Conservation (phyloP, 2,888 invertebrate species). For the Apodemia hepburni region DNA sequence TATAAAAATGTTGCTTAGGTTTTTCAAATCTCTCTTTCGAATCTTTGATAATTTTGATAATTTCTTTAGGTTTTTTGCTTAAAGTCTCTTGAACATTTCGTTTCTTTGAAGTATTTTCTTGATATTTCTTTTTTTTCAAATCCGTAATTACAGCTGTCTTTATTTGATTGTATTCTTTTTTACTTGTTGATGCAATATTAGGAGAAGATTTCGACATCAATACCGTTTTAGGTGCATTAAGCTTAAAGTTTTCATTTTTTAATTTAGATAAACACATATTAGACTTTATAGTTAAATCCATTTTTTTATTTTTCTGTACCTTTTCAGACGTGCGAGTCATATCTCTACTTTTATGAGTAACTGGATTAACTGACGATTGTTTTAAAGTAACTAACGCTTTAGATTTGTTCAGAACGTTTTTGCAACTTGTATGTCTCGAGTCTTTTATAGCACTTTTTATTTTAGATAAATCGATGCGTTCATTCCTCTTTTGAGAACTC, state of each 20-base stretch:
- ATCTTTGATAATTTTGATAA: neutral
- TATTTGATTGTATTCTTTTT: constrained; percentile 47
- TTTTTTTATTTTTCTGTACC: constrained; percentile 59
- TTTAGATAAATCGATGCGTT: constrained; percentile 61
- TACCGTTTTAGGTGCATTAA: constrained; percentile 39
- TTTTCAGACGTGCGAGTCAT: constrained; percentile 72
- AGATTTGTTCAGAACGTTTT: constrained; percentile 34
- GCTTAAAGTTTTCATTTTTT: constrained; percentile 42
- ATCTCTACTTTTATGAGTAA: constrained; percentile 64
- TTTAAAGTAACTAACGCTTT: constrained; percentile 31
- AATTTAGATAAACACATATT: constrained; percentile 46
- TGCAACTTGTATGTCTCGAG: constrained; percentile 30
- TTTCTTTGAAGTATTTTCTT: neutral
- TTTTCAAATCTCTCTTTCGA: neutral
- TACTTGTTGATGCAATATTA: constrained; percentile 46
- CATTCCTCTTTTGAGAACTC: constrained; percentile 71
- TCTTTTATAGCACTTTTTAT: constrained; percentile 39
- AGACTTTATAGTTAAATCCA: constrained; percentile 53
- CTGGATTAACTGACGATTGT: constrained; percentile 36
- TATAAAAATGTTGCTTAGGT: neutral
- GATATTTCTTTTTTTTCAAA: constrained; percentile 60
- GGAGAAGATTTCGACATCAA: constrained; percentile 57
- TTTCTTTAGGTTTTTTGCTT: neutral
- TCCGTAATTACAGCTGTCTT: constrained; percentile 63
- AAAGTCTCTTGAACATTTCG: neutral